Percentiles rank a stretch among this genome's conserved stretches.
Conservation (phyloP, 2,797 vertebrate species). For the Chrosomus eos region DNA sequence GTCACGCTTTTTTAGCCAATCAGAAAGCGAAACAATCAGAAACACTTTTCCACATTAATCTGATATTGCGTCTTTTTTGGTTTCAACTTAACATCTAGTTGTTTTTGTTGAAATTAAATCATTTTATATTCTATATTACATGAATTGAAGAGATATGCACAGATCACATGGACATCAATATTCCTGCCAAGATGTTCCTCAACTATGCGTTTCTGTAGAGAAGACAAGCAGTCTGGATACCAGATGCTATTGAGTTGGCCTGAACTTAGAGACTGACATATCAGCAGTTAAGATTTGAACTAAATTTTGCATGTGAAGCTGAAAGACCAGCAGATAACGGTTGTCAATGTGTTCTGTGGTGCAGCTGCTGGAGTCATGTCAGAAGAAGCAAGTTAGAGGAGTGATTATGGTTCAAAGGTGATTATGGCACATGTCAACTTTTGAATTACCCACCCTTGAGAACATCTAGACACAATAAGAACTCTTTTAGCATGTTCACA, state of each 20-base stretch:
- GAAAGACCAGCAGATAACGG: background rate
- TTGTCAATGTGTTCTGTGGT: slow-evolving; percentile 10
- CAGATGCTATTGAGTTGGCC: slow-evolving; percentile 10
- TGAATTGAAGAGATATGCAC: background rate
- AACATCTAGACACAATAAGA: slow-evolving; percentile 32
- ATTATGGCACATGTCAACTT: slow-evolving; percentile 20
- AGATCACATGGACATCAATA: background rate
- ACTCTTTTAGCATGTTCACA: slow-evolving; percentile 32
- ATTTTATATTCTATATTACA: background rate
- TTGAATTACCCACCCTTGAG: slow-evolving; percentile 14
- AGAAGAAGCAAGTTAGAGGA: slow-evolving; percentile 23
- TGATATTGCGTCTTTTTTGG: background rate
- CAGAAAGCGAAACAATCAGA: background rate
- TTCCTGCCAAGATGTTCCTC: background rate
- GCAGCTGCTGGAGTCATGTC: slow-evolving; percentile 20
- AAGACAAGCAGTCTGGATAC: slow-evolving; percentile 6
- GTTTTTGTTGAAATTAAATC: background rate
- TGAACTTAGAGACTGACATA: background rate
- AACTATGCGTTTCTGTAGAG: background rate
- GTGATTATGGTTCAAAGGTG: no score
- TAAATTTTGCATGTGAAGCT: background rate
- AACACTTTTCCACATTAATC: background rate
- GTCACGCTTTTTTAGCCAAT: background rate
- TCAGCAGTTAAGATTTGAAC: slow-evolving; percentile 3
- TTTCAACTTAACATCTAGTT: background rate